Evolutionary conservation across 2,888 invertebrate genomes (phyloP), one percentile per base, ranked within the genome.

Genomic region (Leptothorax acervorum): DNA sequence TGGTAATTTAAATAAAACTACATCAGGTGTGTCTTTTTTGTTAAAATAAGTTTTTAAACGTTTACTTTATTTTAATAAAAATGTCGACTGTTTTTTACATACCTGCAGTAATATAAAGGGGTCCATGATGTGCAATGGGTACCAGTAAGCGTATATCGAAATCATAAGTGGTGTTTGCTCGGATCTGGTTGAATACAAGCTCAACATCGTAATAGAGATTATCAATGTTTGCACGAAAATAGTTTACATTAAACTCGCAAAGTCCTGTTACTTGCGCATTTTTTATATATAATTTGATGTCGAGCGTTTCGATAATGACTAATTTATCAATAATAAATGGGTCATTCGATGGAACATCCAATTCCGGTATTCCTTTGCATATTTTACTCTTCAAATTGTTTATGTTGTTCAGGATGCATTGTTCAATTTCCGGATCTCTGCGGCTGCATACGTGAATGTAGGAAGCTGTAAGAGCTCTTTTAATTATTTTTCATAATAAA

Each of bases 1-100:
- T 15, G 12, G 8, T 51, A 3, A 35, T 70, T 12, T 63, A n/a
- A n/a, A 4, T 70, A 12, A 51, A 70, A 70, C 31, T 23, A n/a
- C n/a, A n/a, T 35, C 11, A 2, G 35, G 11, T 62, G 8, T 63
- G 9, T 63, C 35, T 35, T 35, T 35, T 63, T 3, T 11, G 2
- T 39, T 42, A 1, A 42, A 12, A 6, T 12, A 12, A 23, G 1
- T n/a, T 23, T 65, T 5, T 39, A 6, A 65, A 23, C 0, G 3
- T 48, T n/a, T 63, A 63, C 31, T 28, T 68, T 31, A 70, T n/a
- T 31, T 12, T 51, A 35, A 70, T 35, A 48, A 3, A 70, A 70
- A n/a, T 0, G 1, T n/a, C 18, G 11, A 35, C 11, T 68, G 51
- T 53, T 70, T 63, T 42, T 42, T 51, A 42, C 23, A 65, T 65